phyloP scores from a whole-genome alignment of 2,797 vertebrate species.

The Cynodonichthys magdalenae region DNA sequence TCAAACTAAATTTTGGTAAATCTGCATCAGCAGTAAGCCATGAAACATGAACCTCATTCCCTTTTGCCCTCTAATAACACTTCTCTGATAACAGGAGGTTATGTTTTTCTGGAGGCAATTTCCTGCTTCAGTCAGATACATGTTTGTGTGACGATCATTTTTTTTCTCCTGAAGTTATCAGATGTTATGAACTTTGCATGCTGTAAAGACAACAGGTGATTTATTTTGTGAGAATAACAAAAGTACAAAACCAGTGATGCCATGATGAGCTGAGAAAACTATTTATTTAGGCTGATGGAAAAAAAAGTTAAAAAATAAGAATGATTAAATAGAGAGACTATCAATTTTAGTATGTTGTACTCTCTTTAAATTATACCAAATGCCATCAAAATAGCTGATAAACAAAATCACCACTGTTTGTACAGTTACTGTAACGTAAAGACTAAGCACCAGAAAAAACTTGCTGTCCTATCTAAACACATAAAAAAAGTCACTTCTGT shows the following conservation, averaged over 20 bases:
- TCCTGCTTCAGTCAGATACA: slow-evolving; percentile 43
- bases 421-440: slow-evolving; percentile 16
- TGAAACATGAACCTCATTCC: slow-evolving; percentile 48
- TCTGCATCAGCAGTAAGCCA: slow-evolving; percentile 24
- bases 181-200: not conserved
- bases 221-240: not conserved
- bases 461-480: slow-evolving; percentile 8
- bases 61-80: slow-evolving; percentile 49
- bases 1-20: slow-evolving; percentile 28
- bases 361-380: not conserved
- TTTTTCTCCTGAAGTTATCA: slow-evolving; percentile 7
- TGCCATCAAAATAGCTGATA: slow-evolving; percentile 23
- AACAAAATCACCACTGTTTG: slow-evolving; percentile 14
- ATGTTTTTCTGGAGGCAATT: slow-evolving; percentile 62
- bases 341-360: too few species aligned
- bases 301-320: slow-evolving; percentile 6
- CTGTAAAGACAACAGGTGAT: not conserved
- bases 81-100: slow-evolving; percentile 51
- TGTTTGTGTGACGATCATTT: slow-evolving; percentile 25
- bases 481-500: not conserved
- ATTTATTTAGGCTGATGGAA: not conserved
- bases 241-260: not conserved
- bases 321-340: slow-evolving; percentile 5
- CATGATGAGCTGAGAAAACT: not conserved
- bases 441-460: slow-evolving; percentile 8